phyloP scores from a whole-genome alignment of 2,113 vertebrate species.

The Zosterops pallidus region DNA sequence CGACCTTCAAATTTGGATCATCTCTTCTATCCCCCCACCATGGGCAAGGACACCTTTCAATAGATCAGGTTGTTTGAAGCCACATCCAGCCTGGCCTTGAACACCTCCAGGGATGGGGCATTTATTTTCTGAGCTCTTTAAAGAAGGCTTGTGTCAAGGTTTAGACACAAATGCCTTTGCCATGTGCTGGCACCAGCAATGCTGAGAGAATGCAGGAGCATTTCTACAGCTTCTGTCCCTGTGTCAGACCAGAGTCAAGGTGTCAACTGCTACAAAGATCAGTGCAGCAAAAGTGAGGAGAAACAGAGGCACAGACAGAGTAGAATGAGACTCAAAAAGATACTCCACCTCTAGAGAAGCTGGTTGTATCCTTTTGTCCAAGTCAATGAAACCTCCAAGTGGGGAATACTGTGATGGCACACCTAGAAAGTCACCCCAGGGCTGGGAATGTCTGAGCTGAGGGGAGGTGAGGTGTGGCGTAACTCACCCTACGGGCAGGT shows the following conservation, averaged over 20 bases:
- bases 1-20: neutral
- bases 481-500: neutral
- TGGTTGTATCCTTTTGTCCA: neutral
- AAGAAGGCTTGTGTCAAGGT: neutral
- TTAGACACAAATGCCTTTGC: neutral
- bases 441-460: neutral
- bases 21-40: neutral
- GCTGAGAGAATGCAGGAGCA: fast-evolving
- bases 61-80: neutral
- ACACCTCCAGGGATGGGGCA: neutral
- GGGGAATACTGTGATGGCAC: neutral
- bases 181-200: neutral
- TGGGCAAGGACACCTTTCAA: neutral
- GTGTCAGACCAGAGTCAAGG: neutral
- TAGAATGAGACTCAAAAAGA: neutral
- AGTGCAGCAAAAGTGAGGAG: neutral
- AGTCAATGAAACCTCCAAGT: neutral
- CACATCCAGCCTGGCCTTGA: neutral
- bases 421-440: fast-evolving
- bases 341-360: neutral
- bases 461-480: neutral
- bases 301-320: neutral
- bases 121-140: neutral
- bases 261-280: neutral
- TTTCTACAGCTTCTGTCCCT: neutral